Evolutionary conservation across 2,797 vertebrate species (phyloP).

Genomic region (Dromococcyx pavoninus): DNA sequence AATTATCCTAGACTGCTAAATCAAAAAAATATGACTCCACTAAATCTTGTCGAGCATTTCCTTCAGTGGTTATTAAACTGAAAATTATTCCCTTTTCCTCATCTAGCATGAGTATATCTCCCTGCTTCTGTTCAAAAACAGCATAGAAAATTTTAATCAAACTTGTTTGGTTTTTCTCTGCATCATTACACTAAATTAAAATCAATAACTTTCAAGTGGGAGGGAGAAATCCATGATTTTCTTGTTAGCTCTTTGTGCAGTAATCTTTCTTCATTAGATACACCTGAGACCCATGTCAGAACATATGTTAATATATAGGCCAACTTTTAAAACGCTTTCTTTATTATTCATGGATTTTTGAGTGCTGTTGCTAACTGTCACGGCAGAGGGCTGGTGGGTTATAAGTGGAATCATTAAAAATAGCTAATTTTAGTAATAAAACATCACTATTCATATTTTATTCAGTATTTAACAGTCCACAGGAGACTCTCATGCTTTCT

Average conservation of each 20-base stretch:
- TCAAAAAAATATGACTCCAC: neutral
- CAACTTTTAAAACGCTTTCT: slow-evolving; percentile 31
- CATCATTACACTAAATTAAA: slow-evolving; percentile 52
- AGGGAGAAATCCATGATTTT: slow-evolving; percentile 28
- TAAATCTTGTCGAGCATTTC: neutral
- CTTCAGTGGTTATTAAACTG: neutral
- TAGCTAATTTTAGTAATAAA: slow-evolving; percentile 50
- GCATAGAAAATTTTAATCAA: slow-evolving; percentile 34
- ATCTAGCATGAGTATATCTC: neutral
- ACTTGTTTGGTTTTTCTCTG: slow-evolving; percentile 14
- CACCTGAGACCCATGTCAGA: slow-evolving; percentile 12
- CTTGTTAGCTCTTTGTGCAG: slow-evolving; percentile 26
- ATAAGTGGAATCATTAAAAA: slow-evolving; percentile 54
- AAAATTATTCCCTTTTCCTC: slow-evolving; percentile 11
- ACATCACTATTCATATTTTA: slow-evolving; percentile 41
- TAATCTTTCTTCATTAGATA: slow-evolving; percentile 32
- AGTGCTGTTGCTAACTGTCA: slow-evolving; percentile 3
- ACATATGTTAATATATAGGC: slow-evolving; percentile 2
- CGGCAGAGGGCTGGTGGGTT: neutral
- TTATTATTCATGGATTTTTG: slow-evolving; percentile 30
- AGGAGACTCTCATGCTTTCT: slow-evolving; percentile 10
- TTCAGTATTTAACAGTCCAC: slow-evolving; percentile 42
- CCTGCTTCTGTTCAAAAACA: neutral
- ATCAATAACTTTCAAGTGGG: slow-evolving; percentile 40
- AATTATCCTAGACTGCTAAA: neutral